Percentiles rank a stretch among this genome's conserved stretches.
Conservation (phyloP, 2,113 vertebrate species). For the Verasper variegatus region DNA sequence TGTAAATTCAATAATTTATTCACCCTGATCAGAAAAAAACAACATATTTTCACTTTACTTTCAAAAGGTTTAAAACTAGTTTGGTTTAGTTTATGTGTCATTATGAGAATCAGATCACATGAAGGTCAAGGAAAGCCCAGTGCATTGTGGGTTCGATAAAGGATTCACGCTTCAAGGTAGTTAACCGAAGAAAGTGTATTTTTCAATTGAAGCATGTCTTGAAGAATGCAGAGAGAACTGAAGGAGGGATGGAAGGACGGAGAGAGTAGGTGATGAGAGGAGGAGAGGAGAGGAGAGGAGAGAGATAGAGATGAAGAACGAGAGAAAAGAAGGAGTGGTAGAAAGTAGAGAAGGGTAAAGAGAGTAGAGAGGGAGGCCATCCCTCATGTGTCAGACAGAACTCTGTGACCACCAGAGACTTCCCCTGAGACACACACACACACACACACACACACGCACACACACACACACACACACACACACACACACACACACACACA, state of each 20-base stretch:
- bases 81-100: background rate
- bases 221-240: background rate
- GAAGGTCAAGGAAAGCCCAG: background rate
- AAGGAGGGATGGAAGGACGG: background rate
- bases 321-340: background rate
- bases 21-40: no score
- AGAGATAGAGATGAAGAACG: background rate
- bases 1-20: no score
- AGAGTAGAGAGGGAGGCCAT: slow-evolving; percentile 30
- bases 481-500: slow-evolving; percentile 30
- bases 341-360: slow-evolving; percentile 17
- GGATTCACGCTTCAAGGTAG: background rate
- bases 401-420: background rate
- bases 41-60: no score
- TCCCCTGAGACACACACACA: slow-evolving; percentile 37
- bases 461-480: slow-evolving; percentile 36
- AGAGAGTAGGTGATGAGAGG: background rate
- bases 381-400: slow-evolving; percentile 38
- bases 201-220: background rate
- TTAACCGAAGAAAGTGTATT: background rate
- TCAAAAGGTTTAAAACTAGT: background rate
- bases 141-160: background rate
- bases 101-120: no score
- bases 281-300: background rate
- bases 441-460: slow-evolving; percentile 25